phyloP scores from a whole-genome alignment of 2,113 vertebrate species.

The Peucedramus taeniatus region DNA sequence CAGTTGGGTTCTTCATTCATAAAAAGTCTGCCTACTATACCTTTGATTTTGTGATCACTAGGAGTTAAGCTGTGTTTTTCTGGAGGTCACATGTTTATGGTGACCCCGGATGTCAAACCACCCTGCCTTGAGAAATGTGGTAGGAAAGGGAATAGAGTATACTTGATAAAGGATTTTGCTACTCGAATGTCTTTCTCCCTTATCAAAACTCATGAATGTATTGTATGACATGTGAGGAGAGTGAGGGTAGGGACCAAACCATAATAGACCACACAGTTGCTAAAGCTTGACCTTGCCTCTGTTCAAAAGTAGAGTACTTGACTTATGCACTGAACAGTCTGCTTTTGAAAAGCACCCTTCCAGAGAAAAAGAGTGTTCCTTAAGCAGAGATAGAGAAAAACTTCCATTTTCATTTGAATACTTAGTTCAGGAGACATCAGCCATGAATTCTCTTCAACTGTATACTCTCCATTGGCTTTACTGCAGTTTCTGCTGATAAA shows the following conservation, averaged over 20 bases:
- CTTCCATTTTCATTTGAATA: neutral
- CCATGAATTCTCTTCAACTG: neutral
- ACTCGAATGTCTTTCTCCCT: neutral
- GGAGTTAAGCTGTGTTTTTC: neutral
- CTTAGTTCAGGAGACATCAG: neutral
- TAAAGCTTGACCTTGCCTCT: neutral
- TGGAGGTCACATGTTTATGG: neutral
- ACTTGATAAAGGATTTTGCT: neutral
- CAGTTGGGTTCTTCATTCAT: neutral
- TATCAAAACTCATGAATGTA: neutral
- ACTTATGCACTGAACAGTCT: neutral
- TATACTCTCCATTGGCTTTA: neutral
- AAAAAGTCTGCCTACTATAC: neutral
- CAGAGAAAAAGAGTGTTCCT: neutral
- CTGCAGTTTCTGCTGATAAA: neutral
- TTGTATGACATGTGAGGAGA: neutral
- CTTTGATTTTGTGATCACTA: neutral
- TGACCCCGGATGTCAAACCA: neutral
- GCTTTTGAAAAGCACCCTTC: neutral
- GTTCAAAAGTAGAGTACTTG: neutral
- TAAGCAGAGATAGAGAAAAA: neutral
- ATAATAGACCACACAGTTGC: neutral
- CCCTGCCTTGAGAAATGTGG: neutral
- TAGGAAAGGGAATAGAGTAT: neutral
- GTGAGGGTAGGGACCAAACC: neutral